These are phyloP conservation scores for Planococcus citri DNA, from an alignment of 1,140 invertebrate genomes.

Conservation along the genomic window DNA sequence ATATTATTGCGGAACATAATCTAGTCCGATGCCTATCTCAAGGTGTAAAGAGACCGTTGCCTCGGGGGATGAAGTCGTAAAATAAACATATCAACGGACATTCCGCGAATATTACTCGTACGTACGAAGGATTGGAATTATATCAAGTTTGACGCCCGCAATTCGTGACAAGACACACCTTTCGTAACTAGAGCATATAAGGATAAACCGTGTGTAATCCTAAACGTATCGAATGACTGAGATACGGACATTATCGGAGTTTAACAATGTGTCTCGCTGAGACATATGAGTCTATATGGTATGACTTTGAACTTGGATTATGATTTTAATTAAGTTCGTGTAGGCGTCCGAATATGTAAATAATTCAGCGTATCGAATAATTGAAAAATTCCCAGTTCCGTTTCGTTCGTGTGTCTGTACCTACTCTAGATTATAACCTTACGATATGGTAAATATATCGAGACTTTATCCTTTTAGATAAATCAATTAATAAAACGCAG, in stretches of 20 bases:
- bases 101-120: neutral
- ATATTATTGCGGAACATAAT: neutral
- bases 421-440: neutral
- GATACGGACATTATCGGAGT: neutral
- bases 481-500: neutral
- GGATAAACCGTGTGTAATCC: neutral
- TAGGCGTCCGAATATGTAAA: neutral
- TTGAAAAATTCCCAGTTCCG: neutral
- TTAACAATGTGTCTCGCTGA: neutral
- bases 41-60: neutral
- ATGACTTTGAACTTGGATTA: neutral
- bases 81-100: slow-evolving; percentile 7
- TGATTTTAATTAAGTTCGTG: neutral
- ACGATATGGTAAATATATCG: too few relatives aligned
- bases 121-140: neutral
- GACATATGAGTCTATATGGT: neutral
- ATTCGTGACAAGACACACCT: neutral
- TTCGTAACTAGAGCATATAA: neutral
- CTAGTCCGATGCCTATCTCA: neutral
- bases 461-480: neutral
- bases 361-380: neutral
- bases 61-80: neutral
- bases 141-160: slow-evolving; percentile 1
- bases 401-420: too few relatives aligned
- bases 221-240: too few relatives aligned